Conservation (phyloP, 2,113 vertebrate species). For the Recurvirostra avosetta region DNA sequence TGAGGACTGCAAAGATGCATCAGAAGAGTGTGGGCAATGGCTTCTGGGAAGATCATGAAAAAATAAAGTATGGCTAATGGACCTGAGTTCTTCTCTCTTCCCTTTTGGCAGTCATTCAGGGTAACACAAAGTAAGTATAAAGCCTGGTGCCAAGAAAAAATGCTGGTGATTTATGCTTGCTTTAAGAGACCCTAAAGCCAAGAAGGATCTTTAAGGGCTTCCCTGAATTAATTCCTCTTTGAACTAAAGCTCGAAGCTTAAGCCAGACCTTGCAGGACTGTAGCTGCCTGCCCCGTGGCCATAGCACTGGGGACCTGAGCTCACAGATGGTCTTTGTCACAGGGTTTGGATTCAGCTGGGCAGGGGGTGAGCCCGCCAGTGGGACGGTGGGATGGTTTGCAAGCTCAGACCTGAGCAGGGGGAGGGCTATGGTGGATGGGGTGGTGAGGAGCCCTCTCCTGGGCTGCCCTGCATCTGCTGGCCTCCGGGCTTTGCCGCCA, state of each 20-base stretch:
- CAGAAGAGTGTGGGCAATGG: not conserved
- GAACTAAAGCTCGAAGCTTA: not conserved
- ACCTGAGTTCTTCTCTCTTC: not conserved
- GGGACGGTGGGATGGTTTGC: not conserved
- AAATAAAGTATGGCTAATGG: not conserved
- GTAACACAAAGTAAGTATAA: not conserved
- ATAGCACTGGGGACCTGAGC: not conserved
- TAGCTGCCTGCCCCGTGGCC: not conserved
- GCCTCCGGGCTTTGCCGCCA: not conserved
- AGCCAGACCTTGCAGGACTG: not conserved
- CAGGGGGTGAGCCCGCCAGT: rapidly evolving
- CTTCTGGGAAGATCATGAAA: constrained; percentile 29
- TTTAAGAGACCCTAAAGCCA: not conserved
- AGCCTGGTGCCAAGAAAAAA: not conserved
- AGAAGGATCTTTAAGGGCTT: not conserved
- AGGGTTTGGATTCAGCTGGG: not conserved
- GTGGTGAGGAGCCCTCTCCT: not conserved
- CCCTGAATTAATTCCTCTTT: not conserved
- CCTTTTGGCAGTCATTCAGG: not conserved
- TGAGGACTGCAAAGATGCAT: not conserved
- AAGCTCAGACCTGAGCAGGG: not conserved
- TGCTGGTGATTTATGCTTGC: not conserved
- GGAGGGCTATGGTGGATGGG: not conserved
- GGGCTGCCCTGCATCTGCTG: not conserved
- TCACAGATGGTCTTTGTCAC: rapidly evolving